Conservation (phyloP, 2,113 vertebrate genomes). For the Charadrius vociferus region DNA sequence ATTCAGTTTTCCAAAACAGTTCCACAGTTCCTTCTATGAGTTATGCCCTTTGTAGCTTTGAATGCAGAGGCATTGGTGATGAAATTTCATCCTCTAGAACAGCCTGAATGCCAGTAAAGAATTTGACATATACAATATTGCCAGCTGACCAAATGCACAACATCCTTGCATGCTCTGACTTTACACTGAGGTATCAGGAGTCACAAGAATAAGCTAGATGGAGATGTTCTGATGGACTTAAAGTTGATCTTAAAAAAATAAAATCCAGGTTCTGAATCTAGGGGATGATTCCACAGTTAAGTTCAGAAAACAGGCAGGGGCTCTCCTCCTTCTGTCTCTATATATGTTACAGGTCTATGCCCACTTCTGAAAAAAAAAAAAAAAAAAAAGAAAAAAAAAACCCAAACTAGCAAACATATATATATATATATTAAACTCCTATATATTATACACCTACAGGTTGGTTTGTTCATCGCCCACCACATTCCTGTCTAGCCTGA, state of each 20-base stretch:
- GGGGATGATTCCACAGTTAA: neutral
- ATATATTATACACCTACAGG: neutral
- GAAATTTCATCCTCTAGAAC: conserved; percentile 3
- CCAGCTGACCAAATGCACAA: neutral
- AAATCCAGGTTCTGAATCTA: neutral
- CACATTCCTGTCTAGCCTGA: neutral
- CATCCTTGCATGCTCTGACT: neutral
- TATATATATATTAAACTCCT: neutral
- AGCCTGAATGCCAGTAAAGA: neutral
- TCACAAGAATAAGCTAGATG: neutral
- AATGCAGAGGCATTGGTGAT: neutral
- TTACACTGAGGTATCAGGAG: neutral
- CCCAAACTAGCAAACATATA: neutral
- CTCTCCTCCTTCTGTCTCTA: neutral
- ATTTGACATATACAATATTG: neutral
- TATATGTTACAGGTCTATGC: neutral
- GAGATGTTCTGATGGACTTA: neutral
- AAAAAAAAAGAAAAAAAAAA: neutral
- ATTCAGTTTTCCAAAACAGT: neutral
- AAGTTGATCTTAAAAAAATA: neutral
- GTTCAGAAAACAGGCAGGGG: neutral
- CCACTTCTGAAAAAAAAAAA: neutral
- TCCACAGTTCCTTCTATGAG: neutral
- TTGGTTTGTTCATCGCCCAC: neutral
- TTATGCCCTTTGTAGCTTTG: neutral